Conservation (phyloP, 1,140 invertebrate species). For the Catajapyx aquilonaris region DNA sequence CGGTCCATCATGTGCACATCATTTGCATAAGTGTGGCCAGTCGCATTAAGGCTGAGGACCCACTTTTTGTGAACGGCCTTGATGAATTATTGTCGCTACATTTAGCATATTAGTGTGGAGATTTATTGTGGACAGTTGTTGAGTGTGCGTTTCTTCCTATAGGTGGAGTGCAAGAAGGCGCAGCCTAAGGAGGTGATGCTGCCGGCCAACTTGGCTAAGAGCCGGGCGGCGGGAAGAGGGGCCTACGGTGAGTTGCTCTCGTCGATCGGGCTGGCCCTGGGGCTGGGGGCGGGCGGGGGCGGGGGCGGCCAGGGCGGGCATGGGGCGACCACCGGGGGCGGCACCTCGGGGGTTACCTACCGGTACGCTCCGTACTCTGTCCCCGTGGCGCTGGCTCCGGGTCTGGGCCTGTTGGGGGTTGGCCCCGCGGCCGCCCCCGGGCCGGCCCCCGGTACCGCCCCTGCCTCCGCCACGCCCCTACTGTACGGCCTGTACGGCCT, state of each 20-base stretch:
- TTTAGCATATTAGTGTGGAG: no score
- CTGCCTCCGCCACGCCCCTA: constrained; percentile 13
- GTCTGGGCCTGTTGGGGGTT: constrained; percentile 13
- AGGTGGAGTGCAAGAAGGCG: constrained; percentile 99
- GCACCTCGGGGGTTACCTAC: constrained; percentile 26
- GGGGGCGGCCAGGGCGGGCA: constrained; percentile 22
- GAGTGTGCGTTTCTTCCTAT: constrained; percentile 29
- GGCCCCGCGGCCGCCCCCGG: constrained; percentile 15
- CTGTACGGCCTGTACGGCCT: constrained; percentile 30
- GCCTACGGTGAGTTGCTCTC: constrained; percentile 94
- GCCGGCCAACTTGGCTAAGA: constrained; percentile 80
- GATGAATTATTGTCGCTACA: no score
- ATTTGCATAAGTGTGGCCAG: no score
- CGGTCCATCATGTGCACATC: no score
- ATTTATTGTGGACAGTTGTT: background rate
- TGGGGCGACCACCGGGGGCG: constrained; percentile 26
- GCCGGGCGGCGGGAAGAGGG: constrained; percentile 69
- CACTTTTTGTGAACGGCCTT: no score
- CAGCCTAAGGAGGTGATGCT: constrained; percentile 99
- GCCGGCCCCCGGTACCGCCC: constrained; percentile 8
- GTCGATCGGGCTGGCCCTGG: no score
- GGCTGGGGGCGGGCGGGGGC: no score
- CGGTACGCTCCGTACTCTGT: constrained; percentile 13
- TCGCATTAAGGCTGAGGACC: no score
- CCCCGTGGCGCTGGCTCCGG: constrained; percentile 3